Conservation (phyloP, 35 echinoderm and acorn worm genomes). For the Lytechinus pictus region DNA sequence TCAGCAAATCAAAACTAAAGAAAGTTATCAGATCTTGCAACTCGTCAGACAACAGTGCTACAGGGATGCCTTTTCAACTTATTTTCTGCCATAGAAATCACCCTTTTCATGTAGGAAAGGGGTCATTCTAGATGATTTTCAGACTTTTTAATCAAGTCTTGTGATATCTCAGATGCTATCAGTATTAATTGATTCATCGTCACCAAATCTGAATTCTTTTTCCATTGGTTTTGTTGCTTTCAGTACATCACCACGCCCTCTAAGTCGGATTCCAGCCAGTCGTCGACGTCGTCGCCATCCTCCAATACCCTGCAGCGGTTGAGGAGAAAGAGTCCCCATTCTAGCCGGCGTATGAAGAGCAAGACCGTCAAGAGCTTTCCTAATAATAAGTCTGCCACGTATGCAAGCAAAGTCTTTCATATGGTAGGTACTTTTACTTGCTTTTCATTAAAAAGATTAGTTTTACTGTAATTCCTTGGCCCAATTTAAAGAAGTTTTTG, state of each 20-base stretch:
- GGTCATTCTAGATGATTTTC: no score
- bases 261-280: background rate
- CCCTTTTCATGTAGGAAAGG: no score
- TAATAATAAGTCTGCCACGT: background rate
- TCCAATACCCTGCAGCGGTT: background rate
- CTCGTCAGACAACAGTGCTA: no score
- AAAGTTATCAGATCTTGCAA: no score
- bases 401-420: conserved; percentile 31
- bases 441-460: no score
- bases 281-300: background rate
- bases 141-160: no score
- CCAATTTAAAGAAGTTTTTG: no score
- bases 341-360: background rate
- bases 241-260: conserved; percentile 97
- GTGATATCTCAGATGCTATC: no score
- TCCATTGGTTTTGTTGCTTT: background rate
- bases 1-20: no score
- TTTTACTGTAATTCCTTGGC: no score
- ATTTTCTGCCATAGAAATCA: no score
- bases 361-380: background rate
- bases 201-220: background rate
- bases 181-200: background rate
- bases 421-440: background rate
- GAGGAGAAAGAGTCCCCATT: conserved; percentile 17
- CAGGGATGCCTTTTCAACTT: no score